Conservation (phyloP, 2,888 invertebrate genomes). For the Brachypalpus laphriformis region DNA sequence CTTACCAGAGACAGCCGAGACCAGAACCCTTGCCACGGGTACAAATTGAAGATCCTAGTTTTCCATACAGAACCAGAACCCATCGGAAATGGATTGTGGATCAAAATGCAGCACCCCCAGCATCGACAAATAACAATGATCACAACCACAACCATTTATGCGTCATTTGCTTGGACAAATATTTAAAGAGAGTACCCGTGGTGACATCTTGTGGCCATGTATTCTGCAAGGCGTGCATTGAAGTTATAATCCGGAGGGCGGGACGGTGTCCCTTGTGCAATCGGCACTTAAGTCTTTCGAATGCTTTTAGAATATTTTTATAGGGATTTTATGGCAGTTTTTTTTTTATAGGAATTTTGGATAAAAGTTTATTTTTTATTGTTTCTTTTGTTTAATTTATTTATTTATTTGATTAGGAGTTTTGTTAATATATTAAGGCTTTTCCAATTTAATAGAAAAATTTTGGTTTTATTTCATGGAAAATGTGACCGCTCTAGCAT, state of each 20-base stretch:
- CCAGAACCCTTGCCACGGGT: neutral
- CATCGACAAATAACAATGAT: neutral
- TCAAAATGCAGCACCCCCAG: neutral
- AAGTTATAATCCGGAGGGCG: constrained; percentile 5
- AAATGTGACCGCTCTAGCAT: too few relatives aligned
- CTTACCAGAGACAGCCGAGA: constrained; percentile 15
- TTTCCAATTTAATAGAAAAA: neutral
- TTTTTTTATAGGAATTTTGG: neutral
- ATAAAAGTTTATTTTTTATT: constrained; percentile 30
- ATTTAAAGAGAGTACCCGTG: constrained; percentile 39
- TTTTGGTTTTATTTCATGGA: too few relatives aligned
- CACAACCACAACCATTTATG: constrained; percentile 5
- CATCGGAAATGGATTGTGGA: neutral
- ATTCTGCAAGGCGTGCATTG: constrained; percentile 37
- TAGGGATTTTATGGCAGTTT: constrained; percentile 36
- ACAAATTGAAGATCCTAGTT: constrained; percentile 18
- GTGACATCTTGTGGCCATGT: constrained; percentile 61
- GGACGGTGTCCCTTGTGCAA: constrained; percentile 42
- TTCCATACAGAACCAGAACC: neutral
- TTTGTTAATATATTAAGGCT: neutral
- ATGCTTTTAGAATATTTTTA: constrained; percentile 38
- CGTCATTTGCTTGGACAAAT: constrained; percentile 43
- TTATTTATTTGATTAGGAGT: neutral
- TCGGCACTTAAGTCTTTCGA: neutral
- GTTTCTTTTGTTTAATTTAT: neutral